Conservation (phyloP, 2,113 vertebrate species). For the Conger conger region DNA sequence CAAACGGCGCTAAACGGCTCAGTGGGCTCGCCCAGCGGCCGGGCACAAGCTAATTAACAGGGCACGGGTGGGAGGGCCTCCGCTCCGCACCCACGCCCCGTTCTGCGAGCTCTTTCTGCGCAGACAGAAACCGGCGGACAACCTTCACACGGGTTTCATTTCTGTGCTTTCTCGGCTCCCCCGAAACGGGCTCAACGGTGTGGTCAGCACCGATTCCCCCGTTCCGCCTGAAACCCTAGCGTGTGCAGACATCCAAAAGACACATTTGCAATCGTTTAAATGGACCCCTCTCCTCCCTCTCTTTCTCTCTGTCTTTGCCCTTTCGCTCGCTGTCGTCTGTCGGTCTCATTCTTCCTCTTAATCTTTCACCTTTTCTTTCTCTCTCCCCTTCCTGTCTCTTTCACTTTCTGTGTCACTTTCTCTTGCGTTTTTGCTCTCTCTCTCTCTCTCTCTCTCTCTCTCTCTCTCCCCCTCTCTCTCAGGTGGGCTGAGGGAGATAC, state of each 20-base stretch:
- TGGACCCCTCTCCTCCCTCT: background rate
- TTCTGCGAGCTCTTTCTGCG: background rate
- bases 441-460: background rate
- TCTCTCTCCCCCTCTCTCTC: background rate
- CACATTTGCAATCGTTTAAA: background rate
- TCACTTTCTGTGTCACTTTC: background rate
- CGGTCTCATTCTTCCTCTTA: too few relatives aligned
- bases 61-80: conserved; percentile 57
- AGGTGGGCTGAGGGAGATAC: background rate
- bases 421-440: background rate
- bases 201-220: background rate
- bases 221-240: background rate
- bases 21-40: conserved; percentile 57
- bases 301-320: background rate
- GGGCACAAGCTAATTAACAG: conserved; percentile 72
- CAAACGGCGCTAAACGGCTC: conserved; percentile 67
- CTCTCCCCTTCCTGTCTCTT: background rate
- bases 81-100: conserved; percentile 32
- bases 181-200: background rate
- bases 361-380: background rate
- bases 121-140: conserved; percentile 10
- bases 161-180: background rate
- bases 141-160: background rate
- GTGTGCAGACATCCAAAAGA: background rate
- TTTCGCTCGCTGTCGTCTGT: background rate